phyloP scores from a whole-genome alignment of 2,888 invertebrate species.

The Blomia tropicalis region DNA sequence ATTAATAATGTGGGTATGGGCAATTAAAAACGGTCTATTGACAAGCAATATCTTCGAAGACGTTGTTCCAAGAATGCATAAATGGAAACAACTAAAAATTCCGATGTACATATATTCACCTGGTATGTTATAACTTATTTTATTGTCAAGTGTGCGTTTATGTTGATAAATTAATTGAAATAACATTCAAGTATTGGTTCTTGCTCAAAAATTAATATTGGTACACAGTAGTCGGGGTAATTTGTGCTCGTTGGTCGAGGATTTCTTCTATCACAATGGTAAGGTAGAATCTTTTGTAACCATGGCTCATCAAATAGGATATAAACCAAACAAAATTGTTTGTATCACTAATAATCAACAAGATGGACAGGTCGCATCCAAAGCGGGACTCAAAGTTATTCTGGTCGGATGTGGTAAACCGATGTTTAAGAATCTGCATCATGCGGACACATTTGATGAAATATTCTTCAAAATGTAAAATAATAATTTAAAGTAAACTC shows the following conservation, averaged over 20 bases:
- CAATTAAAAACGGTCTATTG: background rate
- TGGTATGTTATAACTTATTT: background rate
- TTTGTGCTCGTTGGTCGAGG: background rate
- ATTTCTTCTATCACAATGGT: background rate
- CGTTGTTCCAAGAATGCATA: background rate
- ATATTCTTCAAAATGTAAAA: background rate
- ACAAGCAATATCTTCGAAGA: background rate
- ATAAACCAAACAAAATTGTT: background rate
- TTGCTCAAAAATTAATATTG: background rate
- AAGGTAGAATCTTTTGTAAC: background rate
- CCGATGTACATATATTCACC: background rate
- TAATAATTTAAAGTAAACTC: background rate
- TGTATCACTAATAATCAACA: background rate
- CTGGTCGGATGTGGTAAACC: background rate
- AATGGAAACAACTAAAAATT: background rate
- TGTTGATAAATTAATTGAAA: background rate
- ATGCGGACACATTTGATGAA: background rate
- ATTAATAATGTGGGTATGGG: background rate
- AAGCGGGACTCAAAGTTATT: background rate
- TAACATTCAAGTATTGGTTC: background rate
- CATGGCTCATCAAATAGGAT: background rate
- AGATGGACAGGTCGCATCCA: background rate
- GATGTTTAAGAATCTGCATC: background rate
- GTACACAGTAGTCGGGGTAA: background rate
- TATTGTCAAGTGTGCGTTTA: too few relatives aligned